phyloP scores from a whole-genome alignment of 1,140 invertebrate genomes.

The Bombus impatiens region DNA sequence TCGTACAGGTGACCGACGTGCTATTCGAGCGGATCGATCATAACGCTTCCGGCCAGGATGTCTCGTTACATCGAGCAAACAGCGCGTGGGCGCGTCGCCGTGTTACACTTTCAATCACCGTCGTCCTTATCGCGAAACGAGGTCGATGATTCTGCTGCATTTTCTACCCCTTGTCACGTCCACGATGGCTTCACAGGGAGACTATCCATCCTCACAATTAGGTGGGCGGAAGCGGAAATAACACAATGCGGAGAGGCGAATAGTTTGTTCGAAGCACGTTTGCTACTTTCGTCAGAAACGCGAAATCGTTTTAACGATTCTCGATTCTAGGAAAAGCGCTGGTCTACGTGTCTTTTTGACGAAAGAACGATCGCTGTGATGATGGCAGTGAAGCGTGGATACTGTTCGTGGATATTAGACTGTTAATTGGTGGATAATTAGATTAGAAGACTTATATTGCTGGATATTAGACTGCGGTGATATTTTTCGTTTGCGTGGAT shows the following conservation, averaged over 20 bases:
- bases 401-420: too few species aligned
- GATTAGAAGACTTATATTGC: too few species aligned
- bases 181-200: not conserved
- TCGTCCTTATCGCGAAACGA: conserved; percentile 34
- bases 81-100: conserved; percentile 13
- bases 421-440: too few species aligned
- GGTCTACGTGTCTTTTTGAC: not conserved
- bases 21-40: conserved; percentile 34
- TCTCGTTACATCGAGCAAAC: conserved; percentile 43
- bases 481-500: too few species aligned
- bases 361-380: not conserved
- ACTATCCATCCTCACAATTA: not conserved
- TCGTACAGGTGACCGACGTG: not conserved
- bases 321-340: not conserved
- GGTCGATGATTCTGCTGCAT: conserved; percentile 19
- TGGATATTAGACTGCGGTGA: too few species aligned
- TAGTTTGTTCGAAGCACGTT: too few species aligned
- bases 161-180: not conserved
- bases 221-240: conserved; percentile 7
- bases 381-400: too few species aligned
- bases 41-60: conserved; percentile 34
- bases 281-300: not conserved
- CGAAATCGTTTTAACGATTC: too few species aligned
- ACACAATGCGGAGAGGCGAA: not conserved
- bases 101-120: conserved; percentile 46